Conservation (phyloP, 1,140 invertebrate species). For the Littorina saxatilis region DNA sequence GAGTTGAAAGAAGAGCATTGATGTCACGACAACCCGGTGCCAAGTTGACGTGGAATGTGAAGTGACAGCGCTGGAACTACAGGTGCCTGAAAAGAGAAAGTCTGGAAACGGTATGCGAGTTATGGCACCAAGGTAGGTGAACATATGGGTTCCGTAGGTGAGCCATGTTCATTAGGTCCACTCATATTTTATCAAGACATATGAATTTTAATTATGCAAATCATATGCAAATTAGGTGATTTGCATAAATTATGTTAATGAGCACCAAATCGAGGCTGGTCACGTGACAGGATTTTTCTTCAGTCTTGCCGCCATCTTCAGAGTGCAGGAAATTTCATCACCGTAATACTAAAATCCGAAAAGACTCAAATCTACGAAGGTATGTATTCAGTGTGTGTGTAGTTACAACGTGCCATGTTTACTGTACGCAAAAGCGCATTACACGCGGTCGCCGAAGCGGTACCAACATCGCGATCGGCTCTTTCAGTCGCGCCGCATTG, state of each 20-base stretch:
- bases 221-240: constrained; percentile 55
- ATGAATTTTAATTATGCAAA: constrained; percentile 52
- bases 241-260: constrained; percentile 61
- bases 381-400: neutral
- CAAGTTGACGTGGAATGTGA: too few species aligned
- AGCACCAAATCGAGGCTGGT: constrained; percentile 44
- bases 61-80: neutral
- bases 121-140: constrained; percentile 2
- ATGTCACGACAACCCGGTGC: too few species aligned
- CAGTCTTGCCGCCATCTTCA: constrained; percentile 46
- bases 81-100: neutral
- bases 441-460: neutral
- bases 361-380: neutral
- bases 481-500: constrained; percentile 1
- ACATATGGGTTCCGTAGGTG: neutral
- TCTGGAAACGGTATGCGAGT: neutral
- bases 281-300: constrained; percentile 53
- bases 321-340: constrained; percentile 19
- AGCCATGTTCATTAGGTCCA: neutral
- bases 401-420: neutral
- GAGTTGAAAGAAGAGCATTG: too few species aligned
- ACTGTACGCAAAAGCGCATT: constrained; percentile 13
- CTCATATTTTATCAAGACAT: neutral
- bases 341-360: constrained; percentile 23
- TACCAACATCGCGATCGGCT: constrained; percentile 19